Base-by-base conservation (phyloP, 2,797 vertebrate species). In the Dromococcyx pavoninus region DNA sequence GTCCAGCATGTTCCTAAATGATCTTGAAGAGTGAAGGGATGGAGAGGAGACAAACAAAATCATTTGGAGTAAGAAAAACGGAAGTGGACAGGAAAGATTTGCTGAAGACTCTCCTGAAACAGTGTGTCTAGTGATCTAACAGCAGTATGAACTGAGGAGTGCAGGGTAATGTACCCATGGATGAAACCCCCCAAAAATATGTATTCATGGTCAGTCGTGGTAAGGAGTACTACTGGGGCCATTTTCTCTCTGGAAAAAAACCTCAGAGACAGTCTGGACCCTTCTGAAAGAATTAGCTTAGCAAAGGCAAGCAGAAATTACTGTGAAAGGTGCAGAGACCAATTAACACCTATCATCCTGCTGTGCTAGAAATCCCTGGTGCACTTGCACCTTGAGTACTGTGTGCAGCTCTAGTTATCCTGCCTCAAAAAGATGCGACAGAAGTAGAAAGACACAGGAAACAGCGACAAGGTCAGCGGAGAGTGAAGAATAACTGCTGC, bases 391-490 rank as follows among this genome's bases (percentile, higher is more conserved):
- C 76, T 73, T 62, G 60, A 82, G 44, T 60, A 5, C 28, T 76
- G 90, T 5, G 15, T 60, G 66, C 83, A 94, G 91, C 76, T 94
- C 82, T 43, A 75, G 86, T 91, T 90, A 70, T 41, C 71, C 56
- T 64, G 37, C 44, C 70, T 93, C 73, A 81, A 69, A 89, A 60
- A 74, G 86, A 69, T 43, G 76, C 4, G 5, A 33, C 25, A 84
- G 79, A 88, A 69, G 39, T 51, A 53, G 93, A 78, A 94, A 90
- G 90, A 81, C 67, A 72, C 43, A 84, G 91, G 88, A 90, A 91
- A 27, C 13, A 12, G 77, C 0, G 6, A 79, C 88, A 94, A 94
- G 83, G 83, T 85, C 83, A 88, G 74, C 9, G 21, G 71, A 84
- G 73, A 1, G 0, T 93, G 86, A 71, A 33, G 80, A 88, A 66